Evolutionary conservation across 2,888 invertebrate genomes (phyloP).

Genomic region (Muscina levida): DNA sequence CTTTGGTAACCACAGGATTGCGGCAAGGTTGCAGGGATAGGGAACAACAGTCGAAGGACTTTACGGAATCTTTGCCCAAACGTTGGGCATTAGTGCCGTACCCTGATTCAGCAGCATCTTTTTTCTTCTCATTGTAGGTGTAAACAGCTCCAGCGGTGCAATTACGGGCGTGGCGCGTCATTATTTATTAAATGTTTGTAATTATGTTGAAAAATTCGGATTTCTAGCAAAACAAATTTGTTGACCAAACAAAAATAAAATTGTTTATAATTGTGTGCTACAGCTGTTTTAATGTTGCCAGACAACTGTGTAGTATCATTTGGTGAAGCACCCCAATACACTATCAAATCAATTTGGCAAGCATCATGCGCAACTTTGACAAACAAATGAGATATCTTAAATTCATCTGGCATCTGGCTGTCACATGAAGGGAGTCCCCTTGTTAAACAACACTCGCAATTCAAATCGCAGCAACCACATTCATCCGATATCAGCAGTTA

Average conservation of each 20-base stretch:
- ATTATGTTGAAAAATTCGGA: neutral
- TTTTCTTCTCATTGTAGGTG: slow-evolving; percentile 98
- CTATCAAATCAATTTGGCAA: too few species aligned
- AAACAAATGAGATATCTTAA: too few species aligned
- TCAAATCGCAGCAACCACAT: too few species aligned
- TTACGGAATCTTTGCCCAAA: slow-evolving; percentile 82
- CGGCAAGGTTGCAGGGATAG: slow-evolving; percentile 97
- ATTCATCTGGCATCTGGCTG: too few species aligned
- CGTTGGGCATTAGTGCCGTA: slow-evolving; percentile 81
- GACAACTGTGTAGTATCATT: too few species aligned
- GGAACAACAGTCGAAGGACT: slow-evolving; percentile 98
- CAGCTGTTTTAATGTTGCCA: too few species aligned
- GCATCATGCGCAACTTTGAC: too few species aligned
- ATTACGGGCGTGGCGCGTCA: slow-evolving; percentile 98
- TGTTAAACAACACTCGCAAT: too few species aligned
- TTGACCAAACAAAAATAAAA: slow-evolving; percentile 3
- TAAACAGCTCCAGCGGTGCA: slow-evolving; percentile 99
- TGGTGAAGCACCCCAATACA: too few species aligned
- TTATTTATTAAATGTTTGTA: slow-evolving; percentile 75
- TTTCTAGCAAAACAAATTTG: slow-evolving; percentile 29
- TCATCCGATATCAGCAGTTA: too few species aligned
- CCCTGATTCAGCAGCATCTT: slow-evolving; percentile 96
- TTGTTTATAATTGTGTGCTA: neutral
- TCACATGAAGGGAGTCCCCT: too few species aligned
- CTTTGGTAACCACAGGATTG: slow-evolving; percentile 93